Percentiles rank a stretch among this genome's conserved stretches.
phyloP scores from a whole-genome alignment of 2,888 invertebrate genomes.

The Melanostoma mellinum region DNA sequence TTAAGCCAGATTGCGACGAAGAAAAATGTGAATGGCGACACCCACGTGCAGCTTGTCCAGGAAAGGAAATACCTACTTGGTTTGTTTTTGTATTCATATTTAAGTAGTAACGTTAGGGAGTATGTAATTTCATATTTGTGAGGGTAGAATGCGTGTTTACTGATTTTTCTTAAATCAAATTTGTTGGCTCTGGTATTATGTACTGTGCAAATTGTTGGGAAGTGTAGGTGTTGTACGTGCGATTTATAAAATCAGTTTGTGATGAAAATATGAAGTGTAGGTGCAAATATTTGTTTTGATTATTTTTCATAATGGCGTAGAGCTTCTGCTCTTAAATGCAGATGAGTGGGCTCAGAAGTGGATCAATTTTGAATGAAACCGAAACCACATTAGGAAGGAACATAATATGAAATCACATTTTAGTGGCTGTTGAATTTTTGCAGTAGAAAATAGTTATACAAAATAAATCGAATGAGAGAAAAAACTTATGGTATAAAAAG shows the following conservation, averaged over 20 bases:
- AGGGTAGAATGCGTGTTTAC: conserved; percentile 37
- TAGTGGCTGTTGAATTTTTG: no score
- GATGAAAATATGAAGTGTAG: not conserved
- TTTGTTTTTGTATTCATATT: conserved; percentile 7
- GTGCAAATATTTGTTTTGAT: no score
- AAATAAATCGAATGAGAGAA: no score
- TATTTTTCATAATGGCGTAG: no score
- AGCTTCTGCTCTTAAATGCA: no score
- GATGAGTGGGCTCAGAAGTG: no score
- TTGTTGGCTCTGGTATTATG: conserved; percentile 9
- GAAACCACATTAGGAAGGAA: no score
- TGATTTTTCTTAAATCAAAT: conserved; percentile 29
- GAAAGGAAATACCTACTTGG: conserved; percentile 51
- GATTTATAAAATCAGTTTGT: conserved; percentile 13
- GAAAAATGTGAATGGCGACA: conserved; percentile 61
- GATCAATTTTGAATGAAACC: no score
- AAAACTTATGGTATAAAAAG: no score
- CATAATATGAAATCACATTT: no score
- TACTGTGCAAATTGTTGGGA: conserved; percentile 16
- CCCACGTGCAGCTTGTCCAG: conserved; percentile 41
- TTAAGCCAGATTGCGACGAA: conserved; percentile 39
- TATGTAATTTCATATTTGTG: conserved; percentile 18
- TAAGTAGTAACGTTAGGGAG: not conserved
- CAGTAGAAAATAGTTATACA: no score
- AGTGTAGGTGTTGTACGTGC: not conserved